These are phyloP conservation scores for Drosophila mettleri DNA, from an alignment of 2,888 invertebrate species.

Conservation along the genomic window DNA sequence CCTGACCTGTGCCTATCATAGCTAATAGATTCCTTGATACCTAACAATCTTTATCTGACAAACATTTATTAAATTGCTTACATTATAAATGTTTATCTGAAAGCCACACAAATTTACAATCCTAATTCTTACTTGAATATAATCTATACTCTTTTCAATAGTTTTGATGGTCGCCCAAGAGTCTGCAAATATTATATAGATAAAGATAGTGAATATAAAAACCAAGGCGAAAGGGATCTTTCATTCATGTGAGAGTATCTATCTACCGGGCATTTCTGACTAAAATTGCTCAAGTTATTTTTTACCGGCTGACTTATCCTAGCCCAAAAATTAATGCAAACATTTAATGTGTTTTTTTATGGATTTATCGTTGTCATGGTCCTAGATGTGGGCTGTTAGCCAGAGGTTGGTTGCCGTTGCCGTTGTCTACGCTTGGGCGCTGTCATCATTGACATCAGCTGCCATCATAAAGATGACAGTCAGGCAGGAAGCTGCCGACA, in stretches of 20 bases:
- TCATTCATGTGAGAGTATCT: neutral
- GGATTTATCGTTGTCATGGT: conserved; percentile 71
- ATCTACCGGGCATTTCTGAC: neutral
- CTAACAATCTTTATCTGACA: no score
- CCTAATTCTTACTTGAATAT: no score
- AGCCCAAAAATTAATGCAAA: conserved; percentile 71
- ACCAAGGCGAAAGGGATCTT: no score
- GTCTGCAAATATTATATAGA: no score
- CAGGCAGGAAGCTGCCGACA: conserved; percentile 18
- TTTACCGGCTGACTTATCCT: conserved; percentile 37
- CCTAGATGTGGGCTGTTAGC: conserved; percentile 15
- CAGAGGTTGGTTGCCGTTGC: conserved; percentile 3
- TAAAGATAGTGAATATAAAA: no score
- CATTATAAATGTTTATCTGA: no score
- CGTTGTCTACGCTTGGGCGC: conserved; percentile 55
- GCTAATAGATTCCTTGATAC: no score
- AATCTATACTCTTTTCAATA: no score
- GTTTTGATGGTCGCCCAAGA: no score
- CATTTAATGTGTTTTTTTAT: conserved; percentile 75
- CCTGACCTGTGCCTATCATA: no score
- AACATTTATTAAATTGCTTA: no score
- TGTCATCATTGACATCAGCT: conserved; percentile 58
- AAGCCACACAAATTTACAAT: no score
- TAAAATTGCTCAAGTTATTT: conserved; percentile 1
- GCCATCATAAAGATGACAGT: conserved; percentile 50